Evolutionary conservation across 2,888 invertebrate species (phyloP).

Genomic region (Lasioglossum marginatum): DNA sequence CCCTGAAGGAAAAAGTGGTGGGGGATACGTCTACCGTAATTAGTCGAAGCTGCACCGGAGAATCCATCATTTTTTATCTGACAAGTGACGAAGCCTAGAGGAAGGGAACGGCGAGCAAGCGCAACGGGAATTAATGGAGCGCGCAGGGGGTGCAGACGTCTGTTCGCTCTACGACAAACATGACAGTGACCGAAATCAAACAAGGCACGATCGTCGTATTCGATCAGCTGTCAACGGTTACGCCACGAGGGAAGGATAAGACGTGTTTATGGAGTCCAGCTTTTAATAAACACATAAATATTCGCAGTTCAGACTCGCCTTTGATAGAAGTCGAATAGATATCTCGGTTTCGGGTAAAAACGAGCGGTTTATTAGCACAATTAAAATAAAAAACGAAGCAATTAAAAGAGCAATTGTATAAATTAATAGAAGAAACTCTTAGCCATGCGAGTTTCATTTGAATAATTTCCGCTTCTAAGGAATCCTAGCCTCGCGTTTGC

Average conservation of each 20-base stretch:
- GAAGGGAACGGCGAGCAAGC: conserved; percentile 32
- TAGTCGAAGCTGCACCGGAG: conserved; percentile 42
- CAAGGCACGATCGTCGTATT: conserved; percentile 52
- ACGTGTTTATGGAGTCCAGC: not conserved
- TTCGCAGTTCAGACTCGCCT: not conserved
- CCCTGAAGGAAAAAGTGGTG: not conserved
- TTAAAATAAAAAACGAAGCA: not conserved
- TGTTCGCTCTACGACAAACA: conserved; percentile 57
- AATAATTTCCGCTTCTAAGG: not conserved
- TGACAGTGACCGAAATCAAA: conserved; percentile 71
- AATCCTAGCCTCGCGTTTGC: not conserved
- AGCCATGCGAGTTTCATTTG: not conserved
- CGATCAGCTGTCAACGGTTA: conserved; percentile 50
- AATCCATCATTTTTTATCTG: conserved; percentile 63
- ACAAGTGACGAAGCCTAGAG: conserved; percentile 41
- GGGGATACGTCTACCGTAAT: conserved; percentile 37
- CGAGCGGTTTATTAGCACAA: not conserved
- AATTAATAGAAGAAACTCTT: not conserved
- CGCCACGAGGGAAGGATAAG: not conserved
- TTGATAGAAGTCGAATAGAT: not conserved
- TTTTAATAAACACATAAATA: not conserved
- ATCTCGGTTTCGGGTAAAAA: not conserved
- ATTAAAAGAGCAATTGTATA: not conserved
- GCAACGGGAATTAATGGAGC: conserved; percentile 66
- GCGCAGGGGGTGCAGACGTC: conserved; percentile 43